Conservation (phyloP, 2,888 invertebrate species). For the Xylota segnis region DNA sequence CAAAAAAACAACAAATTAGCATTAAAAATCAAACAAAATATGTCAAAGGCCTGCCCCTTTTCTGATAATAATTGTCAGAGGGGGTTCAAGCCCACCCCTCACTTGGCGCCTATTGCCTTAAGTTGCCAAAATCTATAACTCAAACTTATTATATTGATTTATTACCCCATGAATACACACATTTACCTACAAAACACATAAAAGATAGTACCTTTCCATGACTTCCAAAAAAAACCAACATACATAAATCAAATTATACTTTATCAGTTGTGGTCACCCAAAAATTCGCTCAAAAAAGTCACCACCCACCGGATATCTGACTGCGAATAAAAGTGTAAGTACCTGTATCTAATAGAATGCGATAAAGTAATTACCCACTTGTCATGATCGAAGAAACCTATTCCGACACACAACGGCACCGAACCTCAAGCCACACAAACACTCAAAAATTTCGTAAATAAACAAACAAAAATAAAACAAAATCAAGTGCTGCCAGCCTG, state of each 20-base stretch:
- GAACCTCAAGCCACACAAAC: conserved; percentile 81
- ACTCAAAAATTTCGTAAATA: conserved; percentile 41
- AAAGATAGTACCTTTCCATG: too few relatives aligned
- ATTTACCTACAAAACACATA: too few relatives aligned
- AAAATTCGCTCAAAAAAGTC: conserved; percentile 14
- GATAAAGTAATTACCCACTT: conserved; percentile 65
- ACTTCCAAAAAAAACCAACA: background rate
- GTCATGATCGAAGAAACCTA: conserved; percentile 43
- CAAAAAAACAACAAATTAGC: too few relatives aligned
- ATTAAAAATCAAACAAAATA: too few relatives aligned
- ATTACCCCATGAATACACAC: too few relatives aligned
- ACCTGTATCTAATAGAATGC: conserved; percentile 39
- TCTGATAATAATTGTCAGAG: too few relatives aligned
- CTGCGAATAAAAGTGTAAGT: conserved; percentile 55
- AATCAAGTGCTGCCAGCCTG: conserved; percentile 41
- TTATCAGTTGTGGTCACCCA: conserved; percentile 4
- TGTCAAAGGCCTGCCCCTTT: too few relatives aligned
- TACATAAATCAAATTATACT: background rate
- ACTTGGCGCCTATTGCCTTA: too few relatives aligned
- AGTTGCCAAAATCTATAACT: too few relatives aligned
- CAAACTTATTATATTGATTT: too few relatives aligned
- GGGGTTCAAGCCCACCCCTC: too few relatives aligned
- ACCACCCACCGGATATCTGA: conserved; percentile 34
- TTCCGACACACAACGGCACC: conserved; percentile 22
- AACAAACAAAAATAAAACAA: conserved; percentile 28